Percentiles rank a stretch among this genome's conserved stretches.
Evolutionary conservation across 2,113 vertebrate genomes (phyloP).

Genomic region (Castor canadensis): DNA sequence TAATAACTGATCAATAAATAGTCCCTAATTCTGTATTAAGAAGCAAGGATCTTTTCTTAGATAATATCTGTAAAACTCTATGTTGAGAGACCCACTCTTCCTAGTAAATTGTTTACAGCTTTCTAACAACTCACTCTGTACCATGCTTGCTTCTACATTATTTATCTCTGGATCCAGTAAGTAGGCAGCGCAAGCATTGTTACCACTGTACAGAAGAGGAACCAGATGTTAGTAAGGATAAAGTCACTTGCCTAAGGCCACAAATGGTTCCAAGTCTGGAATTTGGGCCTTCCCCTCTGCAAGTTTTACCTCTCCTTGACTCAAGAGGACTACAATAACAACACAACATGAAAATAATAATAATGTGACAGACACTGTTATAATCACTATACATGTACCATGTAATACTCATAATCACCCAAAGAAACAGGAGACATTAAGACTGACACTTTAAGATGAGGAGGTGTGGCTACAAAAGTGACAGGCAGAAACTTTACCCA

Average conservation of each 20-base stretch:
- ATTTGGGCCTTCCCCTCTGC: background rate
- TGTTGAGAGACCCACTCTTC: background rate
- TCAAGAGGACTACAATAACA: background rate
- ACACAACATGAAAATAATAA: background rate
- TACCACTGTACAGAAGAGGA: background rate
- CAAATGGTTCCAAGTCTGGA: background rate
- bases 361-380: background rate
- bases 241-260: background rate
- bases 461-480: background rate
- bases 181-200: background rate
- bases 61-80: background rate
- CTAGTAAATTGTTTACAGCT: background rate
- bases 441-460: background rate
- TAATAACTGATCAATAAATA: constrained; percentile 3
- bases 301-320: background rate
- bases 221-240: background rate
- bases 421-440: background rate
- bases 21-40: background rate
- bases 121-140: background rate
- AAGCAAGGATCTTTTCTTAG: background rate
- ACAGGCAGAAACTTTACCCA: background rate
- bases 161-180: background rate
- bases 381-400: rapidly evolving
- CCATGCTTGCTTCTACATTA: background rate
- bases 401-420: background rate